Evolutionary conservation across 2,888 invertebrate species (phyloP), one percentile per base, ranked within the genome.

Genomic region (Tachina lurida): DNA sequence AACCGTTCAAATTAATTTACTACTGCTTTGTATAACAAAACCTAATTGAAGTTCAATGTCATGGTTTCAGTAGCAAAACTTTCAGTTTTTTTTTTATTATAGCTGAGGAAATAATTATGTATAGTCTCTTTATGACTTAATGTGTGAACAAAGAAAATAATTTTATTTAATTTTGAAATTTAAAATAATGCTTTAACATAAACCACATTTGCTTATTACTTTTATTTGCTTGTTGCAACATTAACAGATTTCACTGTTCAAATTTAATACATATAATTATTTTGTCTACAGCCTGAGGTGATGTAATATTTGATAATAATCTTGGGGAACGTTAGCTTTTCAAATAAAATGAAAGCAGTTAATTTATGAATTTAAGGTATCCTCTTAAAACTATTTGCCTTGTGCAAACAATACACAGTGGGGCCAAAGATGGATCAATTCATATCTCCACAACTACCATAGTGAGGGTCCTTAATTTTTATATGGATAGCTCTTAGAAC

Each of bases 11-110:
- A 58, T 31, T 19, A 52, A 47, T 39, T 47, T 17, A 15, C 15
- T 47, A 39, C 39, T 39, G 45, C 43, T 47, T 56, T 39, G 19
- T 63, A 71, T 43, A 10, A 67, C 10, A 31, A 63, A 39, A 8
- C 17, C 3, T 22, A 47, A 45, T 52, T 71, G 15, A 39, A 62
- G 63, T 71, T 63, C 67, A 77, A 56, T 79, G 65, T 63, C 63
- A 73, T 47, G 54, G 43, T n/a, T 41, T 79, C 10, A 54, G 13
- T 13, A 56, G 1, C 15, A 47, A 10, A n/a, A 73, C 58, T 63
- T 79, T 65, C 49, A 12, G 68, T 10, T 56, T 43, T 10, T 58
- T 10, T 58, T 31, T 67, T 43, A 47, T 22, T 13, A 22, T 19
- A 47, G 19, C 39, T 49, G 19, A 19, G 49, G 19, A 65, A 76